Percentiles rank a stretch among this genome's conserved stretches.
Conservation (phyloP, 2,888 invertebrate genomes). For the Metalampra italica region DNA sequence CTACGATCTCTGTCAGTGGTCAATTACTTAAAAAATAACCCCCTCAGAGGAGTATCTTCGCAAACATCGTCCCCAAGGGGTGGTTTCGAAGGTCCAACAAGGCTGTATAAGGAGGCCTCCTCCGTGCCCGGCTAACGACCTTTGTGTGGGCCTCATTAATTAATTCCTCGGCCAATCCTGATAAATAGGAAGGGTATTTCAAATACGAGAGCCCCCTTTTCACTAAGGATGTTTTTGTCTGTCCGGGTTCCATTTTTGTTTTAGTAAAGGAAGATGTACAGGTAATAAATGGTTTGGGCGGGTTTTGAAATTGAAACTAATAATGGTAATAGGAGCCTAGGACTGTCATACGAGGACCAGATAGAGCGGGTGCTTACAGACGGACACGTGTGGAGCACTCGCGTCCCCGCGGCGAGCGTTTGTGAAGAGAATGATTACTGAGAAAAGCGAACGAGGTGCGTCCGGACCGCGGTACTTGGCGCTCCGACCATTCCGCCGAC, state of each 20-base stretch:
- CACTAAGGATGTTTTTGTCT: conserved; percentile 5
- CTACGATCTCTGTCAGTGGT: neutral
- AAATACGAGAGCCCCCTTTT: conserved; percentile 4
- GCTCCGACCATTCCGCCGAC: no score
- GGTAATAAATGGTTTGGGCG: no score
- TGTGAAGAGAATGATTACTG: no score
- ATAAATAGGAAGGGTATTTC: conserved; percentile 37
- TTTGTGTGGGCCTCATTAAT: conserved; percentile 50
- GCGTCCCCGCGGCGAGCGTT: no score
- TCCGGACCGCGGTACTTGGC: no score
- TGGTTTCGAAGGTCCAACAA: conserved; percentile 4
- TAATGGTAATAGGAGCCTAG: no score
- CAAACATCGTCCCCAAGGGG: conserved; percentile 23
- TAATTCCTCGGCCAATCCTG: conserved; percentile 51
- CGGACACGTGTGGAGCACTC: no score
- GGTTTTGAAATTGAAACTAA: no score
- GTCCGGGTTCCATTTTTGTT: neutral
- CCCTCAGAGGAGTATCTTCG: conserved; percentile 29
- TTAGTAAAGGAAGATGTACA: neutral
- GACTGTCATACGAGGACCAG: no score
- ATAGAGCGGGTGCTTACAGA: no score
- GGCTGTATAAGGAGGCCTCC: conserved; percentile 13
- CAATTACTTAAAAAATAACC: conserved; percentile 46
- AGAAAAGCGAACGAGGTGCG: no score
- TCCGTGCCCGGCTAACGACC: conserved; percentile 33